Conservation (phyloP, 2,797 vertebrate species). For the Triplophysa bombifrons region DNA sequence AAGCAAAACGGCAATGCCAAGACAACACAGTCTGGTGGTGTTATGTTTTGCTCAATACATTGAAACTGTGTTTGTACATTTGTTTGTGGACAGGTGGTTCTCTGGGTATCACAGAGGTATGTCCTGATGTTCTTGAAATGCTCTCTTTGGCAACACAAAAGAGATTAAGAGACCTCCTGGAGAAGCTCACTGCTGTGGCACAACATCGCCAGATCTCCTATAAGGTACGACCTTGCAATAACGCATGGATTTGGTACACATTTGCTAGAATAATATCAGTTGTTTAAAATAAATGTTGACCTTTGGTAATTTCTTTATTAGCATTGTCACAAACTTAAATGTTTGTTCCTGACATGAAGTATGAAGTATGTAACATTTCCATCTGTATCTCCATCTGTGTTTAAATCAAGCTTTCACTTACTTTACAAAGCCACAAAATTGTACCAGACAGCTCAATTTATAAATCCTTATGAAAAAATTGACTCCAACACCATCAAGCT, state of each 20-base stretch:
- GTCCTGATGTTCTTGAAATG: slow-evolving; percentile 88
- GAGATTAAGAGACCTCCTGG: slow-evolving; percentile 85
- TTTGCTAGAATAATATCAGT: too few species aligned
- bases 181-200: slow-evolving; percentile 85
- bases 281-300: not conserved
- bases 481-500: too few species aligned
- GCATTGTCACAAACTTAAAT: not conserved
- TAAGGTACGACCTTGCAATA: slow-evolving; percentile 31
- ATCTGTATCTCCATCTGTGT: too few species aligned
- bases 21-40: not conserved
- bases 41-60: not conserved
- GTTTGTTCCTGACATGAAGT: not conserved
- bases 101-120: slow-evolving; percentile 84
- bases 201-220: slow-evolving; percentile 78
- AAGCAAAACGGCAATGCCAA: not conserved
- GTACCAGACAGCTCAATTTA: too few species aligned
- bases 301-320: not conserved
- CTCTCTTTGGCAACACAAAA: slow-evolving; percentile 92
- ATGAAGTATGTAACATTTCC: too few species aligned
- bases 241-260: too few species aligned
- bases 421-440: not conserved
- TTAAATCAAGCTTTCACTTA: not conserved
- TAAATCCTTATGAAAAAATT: too few species aligned
- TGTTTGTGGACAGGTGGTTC: slow-evolving; percentile 34
- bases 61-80: not conserved